phyloP scores from a whole-genome alignment of 1,140 invertebrate species.

The Bicyclus anynana region DNA sequence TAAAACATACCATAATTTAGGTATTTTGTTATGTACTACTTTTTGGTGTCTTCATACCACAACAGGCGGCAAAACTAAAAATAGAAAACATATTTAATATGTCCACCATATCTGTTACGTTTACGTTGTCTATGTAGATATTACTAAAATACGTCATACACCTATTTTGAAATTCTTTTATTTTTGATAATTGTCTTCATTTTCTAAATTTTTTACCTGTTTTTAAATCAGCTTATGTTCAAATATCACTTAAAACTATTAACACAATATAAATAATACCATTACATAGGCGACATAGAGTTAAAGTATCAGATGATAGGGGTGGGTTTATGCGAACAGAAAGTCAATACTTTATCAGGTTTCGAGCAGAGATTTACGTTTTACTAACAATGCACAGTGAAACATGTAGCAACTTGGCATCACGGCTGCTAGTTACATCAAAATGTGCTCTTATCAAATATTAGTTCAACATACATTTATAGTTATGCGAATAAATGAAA shows the following conservation, averaged over 20 bases:
- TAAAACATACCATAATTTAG: conserved; percentile 53
- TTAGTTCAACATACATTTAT: neutral
- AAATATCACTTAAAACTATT: conserved; percentile 32
- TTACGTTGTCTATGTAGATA: neutral
- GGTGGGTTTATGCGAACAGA: conserved; percentile 62
- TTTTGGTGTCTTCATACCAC: conserved; percentile 56
- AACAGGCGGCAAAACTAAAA: conserved; percentile 68
- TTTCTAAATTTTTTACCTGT: conserved; percentile 14
- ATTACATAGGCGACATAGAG: conserved; percentile 30
- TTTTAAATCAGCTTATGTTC: conserved; percentile 1
- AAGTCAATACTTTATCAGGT: conserved; percentile 25
- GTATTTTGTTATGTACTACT: conserved; percentile 41
- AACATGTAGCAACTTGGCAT: too few species aligned
- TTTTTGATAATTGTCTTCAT: conserved; percentile 16
- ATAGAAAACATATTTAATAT: conserved; percentile 39
- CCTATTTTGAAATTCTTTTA: conserved; percentile 29
- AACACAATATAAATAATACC: conserved; percentile 35
- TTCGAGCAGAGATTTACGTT: conserved; percentile 57
- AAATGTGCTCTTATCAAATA: neutral
- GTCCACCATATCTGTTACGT: neutral
- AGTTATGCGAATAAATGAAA: neutral
- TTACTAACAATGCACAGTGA: too few species aligned
- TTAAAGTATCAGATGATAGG: conserved; percentile 37
- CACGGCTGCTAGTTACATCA: neutral
- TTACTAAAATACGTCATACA: conserved; percentile 32